Percentiles rank a stretch among this genome's conserved stretches.
phyloP scores from a whole-genome alignment of 2,113 vertebrate genomes.

The Alexandromys fortis region DNA sequence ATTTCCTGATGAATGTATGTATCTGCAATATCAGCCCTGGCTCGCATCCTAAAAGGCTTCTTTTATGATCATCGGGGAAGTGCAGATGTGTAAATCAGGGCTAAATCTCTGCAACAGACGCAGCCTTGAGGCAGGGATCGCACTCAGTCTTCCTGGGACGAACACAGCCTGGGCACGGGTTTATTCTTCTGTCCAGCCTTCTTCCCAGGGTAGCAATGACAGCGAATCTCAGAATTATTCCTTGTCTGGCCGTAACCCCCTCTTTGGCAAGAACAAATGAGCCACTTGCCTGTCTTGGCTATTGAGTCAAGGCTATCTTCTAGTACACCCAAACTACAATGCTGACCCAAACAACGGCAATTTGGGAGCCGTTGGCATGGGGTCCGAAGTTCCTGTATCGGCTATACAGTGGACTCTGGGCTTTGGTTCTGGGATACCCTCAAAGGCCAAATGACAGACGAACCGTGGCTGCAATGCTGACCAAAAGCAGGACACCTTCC shows the following conservation, averaged over 20 bases:
- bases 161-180: not conserved
- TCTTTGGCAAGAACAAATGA: not conserved
- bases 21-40: not conserved
- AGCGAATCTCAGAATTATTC: not conserved
- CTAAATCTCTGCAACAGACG: not conserved
- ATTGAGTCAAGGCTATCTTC: not conserved
- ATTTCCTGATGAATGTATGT: not conserved
- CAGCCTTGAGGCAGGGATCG: not conserved
- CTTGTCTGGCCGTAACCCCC: not conserved
- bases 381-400: not conserved
- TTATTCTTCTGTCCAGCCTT: not conserved
- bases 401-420: not conserved
- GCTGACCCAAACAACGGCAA: not conserved
- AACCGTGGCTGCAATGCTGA: not conserved
- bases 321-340: not conserved
- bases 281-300: not conserved
- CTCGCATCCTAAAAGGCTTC: not conserved
- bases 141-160: not conserved
- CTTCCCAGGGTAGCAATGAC: too few relatives aligned
- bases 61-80: not conserved
- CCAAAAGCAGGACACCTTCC: not conserved
- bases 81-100: not conserved
- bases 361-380: not conserved
- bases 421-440: slow-evolving; percentile 21
- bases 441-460: slow-evolving; percentile 38